A percentile compares a stretch with the other conserved stretches of the same genome.
Conservation (phyloP, 2,797 vertebrate species). For the Sebastes miniatus region DNA sequence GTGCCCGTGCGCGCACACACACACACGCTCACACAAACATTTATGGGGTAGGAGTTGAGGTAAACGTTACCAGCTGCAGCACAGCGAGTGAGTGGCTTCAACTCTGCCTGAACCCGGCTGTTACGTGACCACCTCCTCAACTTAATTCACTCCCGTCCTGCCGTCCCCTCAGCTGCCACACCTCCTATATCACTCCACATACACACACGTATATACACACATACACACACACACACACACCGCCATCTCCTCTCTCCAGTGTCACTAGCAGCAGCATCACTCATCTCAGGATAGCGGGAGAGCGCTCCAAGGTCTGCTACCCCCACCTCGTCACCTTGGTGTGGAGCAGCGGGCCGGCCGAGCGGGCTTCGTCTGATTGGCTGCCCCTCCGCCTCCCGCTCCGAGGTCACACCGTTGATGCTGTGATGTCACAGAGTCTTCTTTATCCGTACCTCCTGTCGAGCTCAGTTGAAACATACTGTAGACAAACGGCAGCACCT, state of each 20-base stretch:
- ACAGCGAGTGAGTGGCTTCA: constrained; percentile 73
- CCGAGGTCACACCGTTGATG: constrained; percentile 20
- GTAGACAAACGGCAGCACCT: background rate
- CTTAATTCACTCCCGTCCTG: constrained; percentile 74
- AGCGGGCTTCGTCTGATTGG: constrained; percentile 42
- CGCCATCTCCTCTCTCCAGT: constrained; percentile 13
- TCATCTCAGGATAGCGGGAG: constrained; percentile 40
- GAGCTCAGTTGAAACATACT: constrained; percentile 4
- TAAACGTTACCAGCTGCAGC: constrained; percentile 83
- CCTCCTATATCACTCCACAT: constrained; percentile 36
- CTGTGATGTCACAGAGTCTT: constrained; percentile 47
- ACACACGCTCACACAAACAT: constrained; percentile 27
- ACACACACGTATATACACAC: background rate
- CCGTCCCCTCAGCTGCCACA: constrained; percentile 41
- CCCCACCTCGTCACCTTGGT: constrained; percentile 48
- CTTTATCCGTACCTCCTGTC: constrained; percentile 33
- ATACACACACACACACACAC: background rate
- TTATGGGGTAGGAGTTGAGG: constrained; percentile 65
- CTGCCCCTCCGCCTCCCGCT: constrained; percentile 9
- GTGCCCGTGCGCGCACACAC: constrained; percentile 16
- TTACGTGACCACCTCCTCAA: constrained; percentile 77
- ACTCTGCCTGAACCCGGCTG: constrained; percentile 79
- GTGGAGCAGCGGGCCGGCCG: constrained; percentile 7
- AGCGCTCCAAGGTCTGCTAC: constrained; percentile 45
- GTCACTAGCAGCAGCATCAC: constrained; percentile 48